These are phyloP conservation scores for Eilema depressum DNA, from an alignment of 2,888 invertebrate species.

Conservation along the genomic window DNA sequence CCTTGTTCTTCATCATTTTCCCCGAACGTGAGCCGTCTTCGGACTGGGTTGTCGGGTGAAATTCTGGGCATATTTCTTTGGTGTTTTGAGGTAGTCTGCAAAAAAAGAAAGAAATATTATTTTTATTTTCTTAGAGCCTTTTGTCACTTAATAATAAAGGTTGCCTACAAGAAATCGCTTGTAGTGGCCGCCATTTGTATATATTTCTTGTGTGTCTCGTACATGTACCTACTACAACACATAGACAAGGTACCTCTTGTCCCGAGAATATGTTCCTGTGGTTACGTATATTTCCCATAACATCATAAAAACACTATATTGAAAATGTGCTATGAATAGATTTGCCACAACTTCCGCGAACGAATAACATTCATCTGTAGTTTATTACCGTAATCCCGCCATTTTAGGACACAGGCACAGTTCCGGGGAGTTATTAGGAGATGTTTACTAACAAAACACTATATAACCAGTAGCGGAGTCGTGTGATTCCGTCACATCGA, in stretches of 20 bases:
- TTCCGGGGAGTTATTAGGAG: constrained; percentile 8
- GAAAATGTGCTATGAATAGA: constrained; percentile 2
- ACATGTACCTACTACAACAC: too few species aligned
- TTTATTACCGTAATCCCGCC: background rate
- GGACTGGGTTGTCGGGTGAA: constrained; percentile 62
- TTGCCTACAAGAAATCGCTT: too few species aligned
- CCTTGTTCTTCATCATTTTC: constrained; percentile 65
- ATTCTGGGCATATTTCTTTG: constrained; percentile 65
- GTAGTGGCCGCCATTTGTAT: too few species aligned
- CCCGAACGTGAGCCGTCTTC: constrained; percentile 74
- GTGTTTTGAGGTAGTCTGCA: constrained; percentile 66
- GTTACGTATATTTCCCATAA: background rate
- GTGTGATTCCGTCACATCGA: background rate
- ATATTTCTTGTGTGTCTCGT: too few species aligned
- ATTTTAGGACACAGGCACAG: constrained; percentile 6
- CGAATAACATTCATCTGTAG: constrained; percentile 6
- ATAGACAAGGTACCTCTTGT: too few species aligned
- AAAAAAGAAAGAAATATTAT: constrained; percentile 41
- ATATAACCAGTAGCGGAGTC: background rate
- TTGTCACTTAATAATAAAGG: too few species aligned
- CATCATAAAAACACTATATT: background rate
- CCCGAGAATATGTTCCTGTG: background rate
- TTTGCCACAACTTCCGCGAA: constrained; percentile 12
- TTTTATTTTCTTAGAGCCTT: background rate
- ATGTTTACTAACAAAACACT: constrained; percentile 17